Evolutionary conservation across 2,797 vertebrate genomes (phyloP).

Genomic region (Arrhamphus sclerolepis): DNA sequence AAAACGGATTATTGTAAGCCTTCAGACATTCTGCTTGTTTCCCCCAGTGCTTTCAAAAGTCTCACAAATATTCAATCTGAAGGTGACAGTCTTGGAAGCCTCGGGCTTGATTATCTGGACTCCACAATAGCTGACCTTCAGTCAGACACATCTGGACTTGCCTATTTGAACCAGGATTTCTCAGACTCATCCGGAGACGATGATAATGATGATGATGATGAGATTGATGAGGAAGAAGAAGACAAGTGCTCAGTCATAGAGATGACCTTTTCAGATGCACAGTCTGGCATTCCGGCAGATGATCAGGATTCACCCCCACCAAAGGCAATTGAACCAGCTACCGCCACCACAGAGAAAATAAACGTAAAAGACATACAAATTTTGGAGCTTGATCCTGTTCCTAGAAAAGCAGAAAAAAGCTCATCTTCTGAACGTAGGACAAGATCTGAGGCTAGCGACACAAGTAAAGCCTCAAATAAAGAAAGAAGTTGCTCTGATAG

Average conservation of each 20-base stretch:
- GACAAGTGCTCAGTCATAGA: slow-evolving; percentile 74
- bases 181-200: slow-evolving; percentile 92
- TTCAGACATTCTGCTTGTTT: slow-evolving; percentile 45
- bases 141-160: slow-evolving; percentile 74
- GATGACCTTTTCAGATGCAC: slow-evolving; percentile 36
- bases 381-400: slow-evolving; percentile 54
- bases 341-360: slow-evolving; percentile 74
- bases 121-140: slow-evolving; percentile 78
- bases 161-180: slow-evolving; percentile 77
- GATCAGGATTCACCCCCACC: slow-evolving; percentile 42
- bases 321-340: slow-evolving; percentile 43
- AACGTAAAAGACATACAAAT: slow-evolving; percentile 77
- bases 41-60: slow-evolving; percentile 40
- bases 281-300: slow-evolving; percentile 20
- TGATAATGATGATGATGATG: slow-evolving; percentile 86
- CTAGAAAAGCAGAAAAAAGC: slow-evolving; percentile 33
- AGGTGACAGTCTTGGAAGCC: slow-evolving; percentile 58
- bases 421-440: slow-evolving; percentile 59
- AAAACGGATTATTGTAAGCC: slow-evolving; percentile 34
- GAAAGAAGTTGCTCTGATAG: slow-evolving; percentile 68
- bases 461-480: slow-evolving; percentile 66
- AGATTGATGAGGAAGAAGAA: slow-evolving; percentile 69
- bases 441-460: slow-evolving; percentile 69
- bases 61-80: slow-evolving; percentile 46
- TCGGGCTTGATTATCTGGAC: slow-evolving; percentile 76